These are phyloP conservation scores for Lacerta bilineata DNA, from an alignment of 2,797 vertebrate species.

Conservation along the genomic window DNA sequence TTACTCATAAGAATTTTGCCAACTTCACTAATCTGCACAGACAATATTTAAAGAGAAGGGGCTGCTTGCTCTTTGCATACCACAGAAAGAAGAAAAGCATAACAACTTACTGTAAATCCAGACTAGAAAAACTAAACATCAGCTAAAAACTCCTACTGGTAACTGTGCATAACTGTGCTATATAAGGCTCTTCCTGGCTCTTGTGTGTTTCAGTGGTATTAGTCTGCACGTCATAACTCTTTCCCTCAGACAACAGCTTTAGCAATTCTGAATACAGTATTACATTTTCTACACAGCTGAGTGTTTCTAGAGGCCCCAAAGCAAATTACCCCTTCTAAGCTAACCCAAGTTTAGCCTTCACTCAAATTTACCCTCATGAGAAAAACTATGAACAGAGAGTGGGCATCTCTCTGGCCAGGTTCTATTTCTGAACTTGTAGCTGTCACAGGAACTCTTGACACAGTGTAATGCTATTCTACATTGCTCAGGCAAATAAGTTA, in stretches of 20 bases:
- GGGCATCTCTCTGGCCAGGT: not conserved
- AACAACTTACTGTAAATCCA: slow-evolving; percentile 47
- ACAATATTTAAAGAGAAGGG: not conserved
- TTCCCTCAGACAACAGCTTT: not conserved
- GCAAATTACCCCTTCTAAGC: not conserved
- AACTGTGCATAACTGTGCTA: slow-evolving; percentile 31
- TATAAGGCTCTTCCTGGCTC: slow-evolving; percentile 35
- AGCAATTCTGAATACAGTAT: slow-evolving; percentile 8
- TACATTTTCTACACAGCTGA: not conserved
- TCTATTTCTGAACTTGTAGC: not conserved
- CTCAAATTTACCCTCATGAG: slow-evolving; percentile 12
- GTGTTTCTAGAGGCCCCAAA: not conserved
- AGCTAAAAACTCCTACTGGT: not conserved
- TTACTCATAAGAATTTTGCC: not conserved
- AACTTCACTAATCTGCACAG: slow-evolving; percentile 31
- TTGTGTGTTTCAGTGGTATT: not conserved
- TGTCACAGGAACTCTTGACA: slow-evolving; percentile 5
- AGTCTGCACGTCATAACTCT: not conserved
- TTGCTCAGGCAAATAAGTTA: slow-evolving; percentile 37
- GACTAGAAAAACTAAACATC: slow-evolving; percentile 19
- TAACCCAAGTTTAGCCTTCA: slow-evolving; percentile 22
- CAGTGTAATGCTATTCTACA: not conserved
- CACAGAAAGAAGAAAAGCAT: not conserved
- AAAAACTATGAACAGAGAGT: slow-evolving; percentile 18
- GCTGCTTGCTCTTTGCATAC: slow-evolving; percentile 2